A percentile compares a stretch with the other conserved stretches of the same genome.
Evolutionary conservation across 2,113 vertebrate species (phyloP).

Genomic region (Oostethus manadensis): DNA sequence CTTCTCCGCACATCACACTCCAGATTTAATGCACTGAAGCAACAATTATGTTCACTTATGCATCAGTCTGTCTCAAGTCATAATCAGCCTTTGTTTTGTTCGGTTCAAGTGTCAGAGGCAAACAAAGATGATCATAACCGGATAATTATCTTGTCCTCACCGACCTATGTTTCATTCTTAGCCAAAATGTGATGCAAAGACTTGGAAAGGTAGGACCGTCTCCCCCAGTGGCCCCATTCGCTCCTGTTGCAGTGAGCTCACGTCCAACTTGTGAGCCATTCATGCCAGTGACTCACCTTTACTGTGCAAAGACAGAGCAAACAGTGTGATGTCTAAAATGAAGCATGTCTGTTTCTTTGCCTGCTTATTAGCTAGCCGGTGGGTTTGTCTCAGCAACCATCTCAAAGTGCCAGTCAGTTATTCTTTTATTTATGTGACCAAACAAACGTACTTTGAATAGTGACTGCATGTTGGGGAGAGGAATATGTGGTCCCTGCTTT

Average conservation of each 20-base stretch:
- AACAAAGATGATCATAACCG: slow-evolving; percentile 1
- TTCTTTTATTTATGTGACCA: no score
- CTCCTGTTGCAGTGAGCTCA: slow-evolving; percentile 12
- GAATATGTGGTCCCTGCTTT: not conserved
- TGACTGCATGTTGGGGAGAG: no score
- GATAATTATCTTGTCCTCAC: not conserved
- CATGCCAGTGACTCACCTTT: slow-evolving; percentile 9
- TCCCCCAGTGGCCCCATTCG: slow-evolving; percentile 10
- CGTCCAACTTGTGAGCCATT: slow-evolving; percentile 10
- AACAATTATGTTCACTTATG: no score
- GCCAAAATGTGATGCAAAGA: not conserved
- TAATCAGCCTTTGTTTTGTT: slow-evolving; percentile 4
- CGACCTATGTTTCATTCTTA: not conserved
- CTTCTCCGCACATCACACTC: slow-evolving; percentile 1
- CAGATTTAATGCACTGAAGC: slow-evolving; percentile 5
- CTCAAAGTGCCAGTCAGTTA: not conserved
- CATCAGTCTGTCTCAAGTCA: no score
- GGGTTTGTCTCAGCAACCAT: not conserved
- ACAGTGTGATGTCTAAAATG: slow-evolving; percentile 26
- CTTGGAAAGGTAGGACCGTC: not conserved
- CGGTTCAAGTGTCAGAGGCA: not conserved
- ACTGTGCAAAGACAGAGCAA: slow-evolving; percentile 9
- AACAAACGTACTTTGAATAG: slow-evolving; percentile 11
- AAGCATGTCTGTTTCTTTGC: slow-evolving; percentile 32
- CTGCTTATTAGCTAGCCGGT: slow-evolving; percentile 35